These are phyloP conservation scores for Netelia fuscicornis DNA, from an alignment of 2,888 invertebrate genomes.

Conservation along the genomic window DNA sequence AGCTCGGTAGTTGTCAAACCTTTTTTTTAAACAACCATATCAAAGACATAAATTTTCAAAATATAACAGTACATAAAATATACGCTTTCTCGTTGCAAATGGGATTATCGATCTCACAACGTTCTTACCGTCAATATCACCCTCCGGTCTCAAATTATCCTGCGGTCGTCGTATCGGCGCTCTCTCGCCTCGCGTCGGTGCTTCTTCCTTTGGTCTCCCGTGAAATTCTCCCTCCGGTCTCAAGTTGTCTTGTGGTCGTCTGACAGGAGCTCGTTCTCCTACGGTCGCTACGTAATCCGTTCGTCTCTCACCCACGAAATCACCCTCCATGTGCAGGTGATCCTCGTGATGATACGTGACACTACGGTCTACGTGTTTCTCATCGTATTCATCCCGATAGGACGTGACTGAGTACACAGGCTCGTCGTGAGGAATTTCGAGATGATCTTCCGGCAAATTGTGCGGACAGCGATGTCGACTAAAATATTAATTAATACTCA, in stretches of 20 bases:
- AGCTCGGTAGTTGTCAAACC: constrained; percentile 90
- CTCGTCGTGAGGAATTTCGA: constrained; percentile 79
- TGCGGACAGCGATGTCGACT: constrained; percentile 95
- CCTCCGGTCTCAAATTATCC: constrained; percentile 84
- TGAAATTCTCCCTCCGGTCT: constrained; percentile 84
- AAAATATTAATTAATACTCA: constrained; percentile 77
- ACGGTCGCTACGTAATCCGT: constrained; percentile 85
- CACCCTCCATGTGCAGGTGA: constrained; percentile 90
- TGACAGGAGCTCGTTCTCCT: constrained; percentile 84
- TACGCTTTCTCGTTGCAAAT: neutral
- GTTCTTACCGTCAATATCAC: constrained; percentile 73
- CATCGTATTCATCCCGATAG: constrained; percentile 89
- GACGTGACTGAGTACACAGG: constrained; percentile 85
- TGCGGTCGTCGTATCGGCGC: constrained; percentile 82
- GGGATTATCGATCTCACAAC: constrained; percentile 9
- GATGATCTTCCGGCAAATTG: constrained; percentile 84
- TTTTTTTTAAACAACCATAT: constrained; percentile 75
- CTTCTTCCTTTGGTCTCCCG: constrained; percentile 84
- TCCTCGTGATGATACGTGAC: constrained; percentile 89
- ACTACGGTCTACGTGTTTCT: constrained; percentile 88
- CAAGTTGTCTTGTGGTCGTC: constrained; percentile 85
- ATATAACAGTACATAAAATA: neutral
- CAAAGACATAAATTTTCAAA: neutral
- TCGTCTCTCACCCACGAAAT: constrained; percentile 86
- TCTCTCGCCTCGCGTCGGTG: constrained; percentile 85